These are phyloP conservation scores for Cydia fagiglandana DNA, from an alignment of 1,140 invertebrate genomes.

Conservation along the genomic window DNA sequence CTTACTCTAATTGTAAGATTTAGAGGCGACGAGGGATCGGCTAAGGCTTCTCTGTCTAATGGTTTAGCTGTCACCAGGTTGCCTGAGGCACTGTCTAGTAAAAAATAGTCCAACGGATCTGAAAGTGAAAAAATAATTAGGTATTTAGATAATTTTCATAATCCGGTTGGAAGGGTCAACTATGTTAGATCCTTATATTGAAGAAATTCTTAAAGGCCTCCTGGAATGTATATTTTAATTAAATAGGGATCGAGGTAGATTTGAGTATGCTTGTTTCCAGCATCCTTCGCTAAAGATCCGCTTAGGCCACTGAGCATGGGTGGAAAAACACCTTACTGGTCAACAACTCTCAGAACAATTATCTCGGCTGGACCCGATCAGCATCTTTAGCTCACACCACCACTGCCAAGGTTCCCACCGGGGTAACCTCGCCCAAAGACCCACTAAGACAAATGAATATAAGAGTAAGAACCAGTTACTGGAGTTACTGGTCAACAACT, in stretches of 20 bases:
- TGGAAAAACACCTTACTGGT: conserved; percentile 83
- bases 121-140: conserved; percentile 33
- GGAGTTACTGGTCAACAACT: conserved; percentile 91
- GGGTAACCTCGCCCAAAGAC: too few species aligned
- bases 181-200: too few species aligned
- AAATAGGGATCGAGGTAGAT: too few species aligned
- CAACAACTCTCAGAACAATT: conserved; percentile 88
- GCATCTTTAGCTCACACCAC: conserved; percentile 90
- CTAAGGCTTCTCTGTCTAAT: conserved; percentile 89
- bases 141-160: too few species aligned
- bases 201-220: too few species aligned
- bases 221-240: too few species aligned
- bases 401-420: conserved; percentile 90
- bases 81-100: conserved; percentile 87
- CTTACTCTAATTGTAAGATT: conserved; percentile 84
- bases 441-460: too few species aligned
- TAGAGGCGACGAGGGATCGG: conserved; percentile 88
- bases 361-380: conserved; percentile 88
- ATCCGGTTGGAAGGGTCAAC: too few species aligned
- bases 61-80: conserved; percentile 91
- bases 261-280: conserved; percentile 82
- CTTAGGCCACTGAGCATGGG: neutral
- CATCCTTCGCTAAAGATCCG: conserved; percentile 81
- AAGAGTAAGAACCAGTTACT: too few species aligned
- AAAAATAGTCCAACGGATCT: conserved; percentile 94